Conservation (phyloP, 2,888 invertebrate genomes). For the Epinotia bilunana region DNA sequence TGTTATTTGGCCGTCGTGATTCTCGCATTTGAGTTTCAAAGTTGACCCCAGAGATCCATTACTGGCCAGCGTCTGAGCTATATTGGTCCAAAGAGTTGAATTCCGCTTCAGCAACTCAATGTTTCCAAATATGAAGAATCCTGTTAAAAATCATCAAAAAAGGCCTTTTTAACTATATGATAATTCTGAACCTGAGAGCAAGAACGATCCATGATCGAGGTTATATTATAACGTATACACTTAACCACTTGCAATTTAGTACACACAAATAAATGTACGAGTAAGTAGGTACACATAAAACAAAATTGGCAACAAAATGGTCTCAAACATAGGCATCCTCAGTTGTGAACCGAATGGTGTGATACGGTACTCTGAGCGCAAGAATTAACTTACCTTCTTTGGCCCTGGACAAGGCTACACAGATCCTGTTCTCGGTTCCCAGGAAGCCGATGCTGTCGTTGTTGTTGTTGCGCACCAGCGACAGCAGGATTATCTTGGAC, state of each 20-base stretch:
- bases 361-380: background rate
- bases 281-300: too few relatives aligned
- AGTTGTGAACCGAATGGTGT: too few relatives aligned
- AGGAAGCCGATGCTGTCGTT: constrained; percentile 88
- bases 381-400: constrained; percentile 65
- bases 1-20: constrained; percentile 74
- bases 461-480: constrained; percentile 89
- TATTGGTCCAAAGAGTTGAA: constrained; percentile 83
- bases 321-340: too few relatives aligned
- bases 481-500: constrained; percentile 89
- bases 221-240: too few relatives aligned
- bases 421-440: constrained; percentile 88
- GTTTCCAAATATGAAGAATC: constrained; percentile 88
- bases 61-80: constrained; percentile 73
- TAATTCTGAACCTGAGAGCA: background rate
- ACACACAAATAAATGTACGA: too few relatives aligned
- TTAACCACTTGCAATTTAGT: too few relatives aligned
- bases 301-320: too few relatives aligned
- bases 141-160: constrained; percentile 56
- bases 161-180: background rate
- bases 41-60: constrained; percentile 73
- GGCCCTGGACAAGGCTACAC: constrained; percentile 90
- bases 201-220: too few relatives aligned
- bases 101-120: constrained; percentile 79
- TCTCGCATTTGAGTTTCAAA: constrained; percentile 79